These are phyloP conservation scores for Chloropsis hardwickii DNA, from an alignment of 2,113 vertebrate species.

Conservation along the genomic window DNA sequence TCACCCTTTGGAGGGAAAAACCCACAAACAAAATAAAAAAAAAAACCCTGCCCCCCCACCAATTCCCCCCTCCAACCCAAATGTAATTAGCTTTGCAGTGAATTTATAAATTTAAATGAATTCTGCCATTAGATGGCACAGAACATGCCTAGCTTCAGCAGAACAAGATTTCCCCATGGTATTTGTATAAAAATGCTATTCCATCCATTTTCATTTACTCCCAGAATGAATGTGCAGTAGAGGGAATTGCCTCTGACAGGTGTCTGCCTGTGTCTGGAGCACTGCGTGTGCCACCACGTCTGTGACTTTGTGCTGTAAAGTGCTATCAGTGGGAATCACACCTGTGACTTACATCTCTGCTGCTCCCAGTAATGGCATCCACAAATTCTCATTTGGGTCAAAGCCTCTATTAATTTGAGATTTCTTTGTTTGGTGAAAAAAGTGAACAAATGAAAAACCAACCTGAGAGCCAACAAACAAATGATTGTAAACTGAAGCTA, in stretches of 20 bases:
- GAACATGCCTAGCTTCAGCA: not conserved
- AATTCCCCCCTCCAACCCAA: not conserved
- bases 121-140: not conserved
- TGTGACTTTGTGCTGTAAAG: not conserved
- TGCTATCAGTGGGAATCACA: not conserved
- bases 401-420: not conserved
- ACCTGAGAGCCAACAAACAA: not conserved
- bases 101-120: not conserved
- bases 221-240: not conserved
- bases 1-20: not conserved
- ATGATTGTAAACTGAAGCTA: not conserved
- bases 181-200: not conserved
- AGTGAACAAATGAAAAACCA: not conserved
- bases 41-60: accelerated
- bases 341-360: not conserved
- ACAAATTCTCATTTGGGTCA: not conserved
- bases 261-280: not conserved
- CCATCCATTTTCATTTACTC: conserved; percentile 8
- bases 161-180: not conserved
- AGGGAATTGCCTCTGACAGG: not conserved
- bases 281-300: not conserved
- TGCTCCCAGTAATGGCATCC: not conserved
- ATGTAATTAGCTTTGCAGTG: not conserved
- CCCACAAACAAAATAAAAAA: not conserved
- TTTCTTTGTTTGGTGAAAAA: not conserved